Evolutionary conservation across 2,113 vertebrate species (phyloP).

Genomic region (Oryzias curvinotus): DNA sequence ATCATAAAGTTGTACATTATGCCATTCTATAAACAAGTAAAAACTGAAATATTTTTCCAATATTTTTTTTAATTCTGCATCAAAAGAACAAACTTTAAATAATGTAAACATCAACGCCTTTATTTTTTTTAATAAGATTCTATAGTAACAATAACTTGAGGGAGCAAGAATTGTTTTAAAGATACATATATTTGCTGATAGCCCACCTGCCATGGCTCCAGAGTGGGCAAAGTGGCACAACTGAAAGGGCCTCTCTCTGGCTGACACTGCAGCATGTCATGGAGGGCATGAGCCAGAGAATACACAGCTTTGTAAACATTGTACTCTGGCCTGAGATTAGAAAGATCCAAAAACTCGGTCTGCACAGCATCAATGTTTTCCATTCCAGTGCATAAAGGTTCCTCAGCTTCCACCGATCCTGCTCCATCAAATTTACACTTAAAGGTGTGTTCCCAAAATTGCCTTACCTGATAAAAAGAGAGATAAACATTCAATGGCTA

Average conservation of each 20-base stretch:
- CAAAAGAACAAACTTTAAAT: too few relatives aligned
- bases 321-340: conserved; percentile 54
- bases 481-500: not conserved
- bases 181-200: not conserved
- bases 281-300: conserved; percentile 31
- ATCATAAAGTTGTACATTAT: too few relatives aligned
- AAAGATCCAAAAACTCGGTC: conserved; percentile 54
- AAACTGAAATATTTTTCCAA: too few relatives aligned
- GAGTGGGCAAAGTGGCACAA: conserved; percentile 56
- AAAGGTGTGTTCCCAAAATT: conserved; percentile 33
- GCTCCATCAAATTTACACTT: conserved; percentile 12
- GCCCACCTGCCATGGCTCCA: conserved; percentile 72
- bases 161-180: too few relatives aligned
- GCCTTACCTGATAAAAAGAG: conserved; percentile 7
- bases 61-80: too few relatives aligned
- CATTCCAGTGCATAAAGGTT: conserved; percentile 58
- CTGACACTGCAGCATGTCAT: conserved; percentile 29
- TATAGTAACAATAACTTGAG: too few relatives aligned
- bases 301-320: conserved; percentile 54
- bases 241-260: conserved; percentile 62
- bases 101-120: too few relatives aligned
- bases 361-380: conserved; percentile 51
- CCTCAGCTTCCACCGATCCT: conserved; percentile 17
- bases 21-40: too few relatives aligned
- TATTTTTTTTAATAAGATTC: too few relatives aligned